These are phyloP conservation scores for Pseudomugil tenellus DNA, from an alignment of 2,797 vertebrate species.

Conservation along the genomic window DNA sequence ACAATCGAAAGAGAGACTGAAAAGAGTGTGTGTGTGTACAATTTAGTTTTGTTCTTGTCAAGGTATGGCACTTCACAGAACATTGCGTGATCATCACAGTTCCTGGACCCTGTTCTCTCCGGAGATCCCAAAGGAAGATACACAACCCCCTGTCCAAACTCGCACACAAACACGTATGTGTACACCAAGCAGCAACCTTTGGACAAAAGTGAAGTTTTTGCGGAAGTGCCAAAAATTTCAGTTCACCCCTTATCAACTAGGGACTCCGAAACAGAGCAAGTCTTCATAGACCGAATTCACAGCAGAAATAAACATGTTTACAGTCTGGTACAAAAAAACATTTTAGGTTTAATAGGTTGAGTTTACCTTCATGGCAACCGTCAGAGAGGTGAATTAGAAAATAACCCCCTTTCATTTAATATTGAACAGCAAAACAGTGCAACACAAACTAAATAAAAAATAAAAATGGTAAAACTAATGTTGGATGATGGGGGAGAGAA, in stretches of 20 bases:
- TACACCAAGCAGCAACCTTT: constrained; percentile 17
- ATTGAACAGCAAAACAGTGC: too few species aligned
- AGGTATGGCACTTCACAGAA: constrained; percentile 44
- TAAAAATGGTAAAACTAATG: constrained; percentile 49
- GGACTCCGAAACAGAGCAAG: constrained; percentile 37
- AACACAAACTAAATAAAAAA: too few species aligned
- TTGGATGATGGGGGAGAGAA: constrained; percentile 27
- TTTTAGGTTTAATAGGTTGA: too few species aligned
- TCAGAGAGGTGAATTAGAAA: too few species aligned
- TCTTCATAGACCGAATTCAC: too few species aligned
- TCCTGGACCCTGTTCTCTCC: constrained; percentile 58
- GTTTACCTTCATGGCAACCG: too few species aligned
- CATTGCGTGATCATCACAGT: constrained; percentile 56
- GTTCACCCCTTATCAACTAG: too few species aligned
- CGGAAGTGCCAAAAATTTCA: too few species aligned
- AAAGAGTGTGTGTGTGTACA: constrained; percentile 7
- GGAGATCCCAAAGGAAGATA: constrained; percentile 50
- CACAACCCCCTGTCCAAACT: background rate
- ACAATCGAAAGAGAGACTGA: background rate
- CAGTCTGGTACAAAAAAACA: too few species aligned
- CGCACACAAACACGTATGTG: constrained; percentile 16
- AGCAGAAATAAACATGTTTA: too few species aligned
- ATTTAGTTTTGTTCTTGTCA: constrained; percentile 19
- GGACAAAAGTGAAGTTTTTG: too few species aligned
- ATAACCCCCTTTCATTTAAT: too few species aligned